Evolutionary conservation across 2,797 vertebrate species (phyloP), one percentile per base, ranked within the genome.

Genomic region (Emys orbicularis): DNA sequence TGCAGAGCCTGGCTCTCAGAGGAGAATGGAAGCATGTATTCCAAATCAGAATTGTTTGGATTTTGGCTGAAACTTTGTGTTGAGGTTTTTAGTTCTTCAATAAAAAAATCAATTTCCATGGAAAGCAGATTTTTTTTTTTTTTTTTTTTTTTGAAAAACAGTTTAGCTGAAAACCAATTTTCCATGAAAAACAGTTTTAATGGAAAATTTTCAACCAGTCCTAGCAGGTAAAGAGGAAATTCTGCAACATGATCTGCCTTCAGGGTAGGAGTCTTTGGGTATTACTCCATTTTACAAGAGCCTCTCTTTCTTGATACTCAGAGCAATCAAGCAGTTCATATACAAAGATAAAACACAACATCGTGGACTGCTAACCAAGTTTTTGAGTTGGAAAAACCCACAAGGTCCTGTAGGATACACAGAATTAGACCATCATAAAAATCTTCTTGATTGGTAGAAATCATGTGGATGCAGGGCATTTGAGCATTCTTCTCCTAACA

Each of bases 321-420:
- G 52, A 90, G 53, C 8, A 90, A 4, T 0, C 0, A 81, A 50
- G 27, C 18, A 79, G 1, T 0, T 57, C 61, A 87, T 37, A 16
- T 0, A 0, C 13, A 79, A 16, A 23, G 18, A 37, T 84, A 41
- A 89, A 53, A 5, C 5, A 79, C 12, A 84, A 10, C 1, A 49
- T 59, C 85, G 25, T 84, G 18, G 0, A 0, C 3, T 53, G 41
- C 74, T 31, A 92, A 87, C 2, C 16, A 31, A 56, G 79, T 5
- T 59, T 37, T 15, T 12, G 6, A 8, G 0, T n/a, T 29, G 56
- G 53, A 77, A 41, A 21, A 52, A 54, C 1, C 1, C 5, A 29
- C 8, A 8, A 81, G 6, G 3, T 1, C 91, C 31, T 90, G 76
- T 52, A 74, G 18, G 25, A 84, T 16, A 79, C 0, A 6, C 50